Evolutionary conservation across 2,113 vertebrate species (phyloP).

Genomic region (Vulpes ferrilata): DNA sequence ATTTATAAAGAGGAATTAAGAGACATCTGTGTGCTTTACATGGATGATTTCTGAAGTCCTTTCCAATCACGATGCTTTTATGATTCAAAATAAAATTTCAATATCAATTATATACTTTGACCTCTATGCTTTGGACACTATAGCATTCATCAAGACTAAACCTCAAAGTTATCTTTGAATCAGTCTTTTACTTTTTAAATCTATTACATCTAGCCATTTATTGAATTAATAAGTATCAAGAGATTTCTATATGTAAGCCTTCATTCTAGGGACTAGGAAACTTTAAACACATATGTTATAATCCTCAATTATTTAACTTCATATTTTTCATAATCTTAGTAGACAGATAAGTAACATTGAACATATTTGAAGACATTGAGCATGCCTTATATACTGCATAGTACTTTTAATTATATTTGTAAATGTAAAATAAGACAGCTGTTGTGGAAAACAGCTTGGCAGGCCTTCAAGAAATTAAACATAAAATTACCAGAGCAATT

Average conservation of each 20-base stretch:
- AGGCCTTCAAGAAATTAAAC: neutral
- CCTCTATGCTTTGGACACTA: neutral
- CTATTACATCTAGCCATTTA: neutral
- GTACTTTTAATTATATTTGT: too few species aligned
- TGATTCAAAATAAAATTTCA: neutral
- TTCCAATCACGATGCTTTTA: neutral
- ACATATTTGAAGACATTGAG: neutral
- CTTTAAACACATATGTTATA: neutral
- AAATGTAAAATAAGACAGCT: neutral
- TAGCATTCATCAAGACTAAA: neutral
- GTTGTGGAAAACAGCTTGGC: neutral
- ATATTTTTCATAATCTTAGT: neutral
- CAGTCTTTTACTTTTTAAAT: neutral
- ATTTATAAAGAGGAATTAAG: neutral
- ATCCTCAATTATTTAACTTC: neutral
- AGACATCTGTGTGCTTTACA: neutral
- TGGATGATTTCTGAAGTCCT: neutral
- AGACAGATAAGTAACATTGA: neutral
- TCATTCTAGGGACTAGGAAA: neutral
- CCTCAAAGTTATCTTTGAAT: neutral
- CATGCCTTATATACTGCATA: neutral
- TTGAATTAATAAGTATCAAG: neutral
- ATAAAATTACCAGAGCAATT: slow-evolving; percentile 27
- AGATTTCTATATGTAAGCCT: neutral
- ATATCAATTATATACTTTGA: neutral